Base-by-base conservation (phyloP, 2,888 invertebrate genomes). In the Eupeodes luniger region DNA sequence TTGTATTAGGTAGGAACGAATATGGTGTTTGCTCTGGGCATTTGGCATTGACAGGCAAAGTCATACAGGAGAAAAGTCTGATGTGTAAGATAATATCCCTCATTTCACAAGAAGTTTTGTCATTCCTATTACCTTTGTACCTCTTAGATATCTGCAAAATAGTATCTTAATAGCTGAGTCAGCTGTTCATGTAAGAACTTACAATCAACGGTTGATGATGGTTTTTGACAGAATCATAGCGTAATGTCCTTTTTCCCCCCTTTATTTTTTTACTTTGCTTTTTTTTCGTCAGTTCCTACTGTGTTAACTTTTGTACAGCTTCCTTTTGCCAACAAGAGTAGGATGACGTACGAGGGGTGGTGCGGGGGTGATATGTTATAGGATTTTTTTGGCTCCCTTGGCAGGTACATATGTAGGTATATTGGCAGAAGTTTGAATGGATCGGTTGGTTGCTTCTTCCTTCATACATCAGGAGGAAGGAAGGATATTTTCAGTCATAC, bases 151-250 rank as follows among this genome's bases (percentile, higher is more conserved):
- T 87, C 86, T 79, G 64, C 40, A 79, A 79, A 87, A 83, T 70
- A 87, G 70, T 61, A 87, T 87, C 83, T 80, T 70, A 87, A 83
- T 83, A 87, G 79, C 83, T 87, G 86, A 87, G 83, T 87, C 86
- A 83, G 86, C 86, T 79, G 83, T 57, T 84, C 69, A 62, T 76
- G 64, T 79, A 87, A 80, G 83, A 75, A 75, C 79, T 72, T 76
- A 83, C 86, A 83, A 87, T 87, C 86, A 87, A 87, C 79, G 74
- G 75, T 64, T 83, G 86, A 87, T 87, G 75, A 47, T 47, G 79
- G 75, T 83, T 79, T 87, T 79, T 87, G 79, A 83, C 83, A 79
- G 79, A 83, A 87, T 84, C 86, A 79, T 59, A 86, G 62, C 49
- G 74, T 66, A 78, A 77, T 82, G 67, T 81, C 67, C 69, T 87